Percentiles rank a stretch among this genome's conserved stretches.
Conservation (phyloP, 2,113 vertebrate species). For the Alaudala cheleensis region DNA sequence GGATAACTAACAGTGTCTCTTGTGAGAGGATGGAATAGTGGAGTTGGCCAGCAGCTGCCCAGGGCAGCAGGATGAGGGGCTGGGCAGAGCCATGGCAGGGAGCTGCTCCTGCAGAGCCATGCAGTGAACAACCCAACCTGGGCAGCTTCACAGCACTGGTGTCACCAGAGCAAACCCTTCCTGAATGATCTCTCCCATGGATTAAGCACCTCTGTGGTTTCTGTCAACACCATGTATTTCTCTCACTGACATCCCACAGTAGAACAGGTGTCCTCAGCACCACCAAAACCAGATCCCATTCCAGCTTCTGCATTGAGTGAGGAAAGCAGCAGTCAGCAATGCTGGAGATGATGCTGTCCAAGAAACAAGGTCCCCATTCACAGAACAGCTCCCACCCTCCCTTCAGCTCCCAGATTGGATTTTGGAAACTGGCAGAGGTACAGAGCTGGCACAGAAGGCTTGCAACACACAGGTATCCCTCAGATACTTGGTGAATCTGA, state of each 20-base stretch:
- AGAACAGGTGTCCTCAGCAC: neutral
- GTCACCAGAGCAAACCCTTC: neutral
- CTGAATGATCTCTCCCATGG: neutral
- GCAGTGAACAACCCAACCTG: neutral
- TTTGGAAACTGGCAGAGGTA: neutral
- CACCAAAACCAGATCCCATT: neutral
- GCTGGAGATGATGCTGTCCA: neutral
- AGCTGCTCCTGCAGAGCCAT: neutral
- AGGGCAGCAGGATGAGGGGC: neutral
- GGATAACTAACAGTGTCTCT: rapidly evolving
- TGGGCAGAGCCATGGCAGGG: neutral
- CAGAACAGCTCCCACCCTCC: rapidly evolving
- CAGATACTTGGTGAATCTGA: neutral
- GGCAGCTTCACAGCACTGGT: neutral
- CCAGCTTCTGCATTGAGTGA: neutral
- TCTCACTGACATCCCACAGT: neutral
- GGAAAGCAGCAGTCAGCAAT: neutral
- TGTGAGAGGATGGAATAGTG: rapidly evolving
- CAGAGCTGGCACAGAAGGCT: neutral
- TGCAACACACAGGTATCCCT: neutral
- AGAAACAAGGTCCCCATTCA: neutral
- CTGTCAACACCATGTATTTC: neutral
- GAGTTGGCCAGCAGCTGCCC: neutral
- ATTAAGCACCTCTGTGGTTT: neutral
- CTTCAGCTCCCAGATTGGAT: neutral